These are phyloP conservation scores for Pelodiscus sinensis DNA, from an alignment of 2,113 vertebrate species.

Conservation along the genomic window DNA sequence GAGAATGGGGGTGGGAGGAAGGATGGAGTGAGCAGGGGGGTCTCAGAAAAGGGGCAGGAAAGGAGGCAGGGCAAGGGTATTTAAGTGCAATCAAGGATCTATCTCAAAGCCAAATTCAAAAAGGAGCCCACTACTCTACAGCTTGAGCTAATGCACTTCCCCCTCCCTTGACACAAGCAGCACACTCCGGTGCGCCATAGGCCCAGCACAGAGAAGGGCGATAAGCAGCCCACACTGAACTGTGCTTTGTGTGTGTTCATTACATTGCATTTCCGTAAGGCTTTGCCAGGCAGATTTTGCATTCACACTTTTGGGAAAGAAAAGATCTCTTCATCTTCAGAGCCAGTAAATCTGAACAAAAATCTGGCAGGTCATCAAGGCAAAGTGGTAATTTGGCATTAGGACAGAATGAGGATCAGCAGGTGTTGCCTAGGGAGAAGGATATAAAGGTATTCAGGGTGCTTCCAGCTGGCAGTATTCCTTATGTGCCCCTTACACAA, in stretches of 20 bases:
- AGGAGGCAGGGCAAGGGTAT: too few species aligned
- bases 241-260: accelerated
- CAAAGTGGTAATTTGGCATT: constrained; percentile 35
- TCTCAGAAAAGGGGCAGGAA: too few species aligned
- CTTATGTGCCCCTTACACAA: constrained; percentile 44
- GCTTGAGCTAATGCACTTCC: not conserved
- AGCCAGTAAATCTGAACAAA: constrained; percentile 29
- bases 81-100: too few species aligned
- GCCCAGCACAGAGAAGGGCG: constrained; percentile 3
- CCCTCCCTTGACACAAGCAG: not conserved
- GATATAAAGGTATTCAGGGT: constrained; percentile 45
- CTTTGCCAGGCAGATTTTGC: not conserved
- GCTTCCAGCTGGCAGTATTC: constrained; percentile 16
- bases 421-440: constrained; percentile 39
- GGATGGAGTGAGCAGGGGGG: too few species aligned
- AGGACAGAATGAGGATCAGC: constrained; percentile 50
- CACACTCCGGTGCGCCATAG: accelerated
- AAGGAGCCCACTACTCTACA: too few species aligned
- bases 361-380: constrained; percentile 2
- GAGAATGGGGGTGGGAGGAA: too few species aligned
- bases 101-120: too few species aligned
- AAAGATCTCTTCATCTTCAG: constrained; percentile 25
- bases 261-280: constrained; percentile 10
- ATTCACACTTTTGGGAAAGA: not conserved
- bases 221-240: not conserved